Conservation (phyloP, 2,113 vertebrate genomes). For the Symphodus melops region DNA sequence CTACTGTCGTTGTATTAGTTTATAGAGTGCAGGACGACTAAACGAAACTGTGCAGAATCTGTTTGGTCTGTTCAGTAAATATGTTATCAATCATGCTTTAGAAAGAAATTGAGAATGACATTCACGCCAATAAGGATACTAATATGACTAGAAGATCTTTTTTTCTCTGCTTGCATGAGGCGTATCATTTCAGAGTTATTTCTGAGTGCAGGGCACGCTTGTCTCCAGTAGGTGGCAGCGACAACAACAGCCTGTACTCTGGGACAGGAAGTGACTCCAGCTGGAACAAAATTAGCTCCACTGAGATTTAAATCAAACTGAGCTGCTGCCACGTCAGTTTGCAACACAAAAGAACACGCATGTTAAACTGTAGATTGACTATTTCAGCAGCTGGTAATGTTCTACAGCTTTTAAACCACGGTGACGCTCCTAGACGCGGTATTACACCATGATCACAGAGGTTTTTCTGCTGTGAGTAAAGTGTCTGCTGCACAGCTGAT, state of each 20-base stretch:
- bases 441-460: neutral
- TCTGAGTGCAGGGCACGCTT: conserved; percentile 23
- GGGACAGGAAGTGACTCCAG: conserved; percentile 59
- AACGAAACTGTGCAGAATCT: no score
- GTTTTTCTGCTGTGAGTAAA: neutral
- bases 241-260: neutral
- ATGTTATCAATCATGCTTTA: neutral
- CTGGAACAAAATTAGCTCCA: conserved; percentile 47
- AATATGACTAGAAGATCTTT: neutral
- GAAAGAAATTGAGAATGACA: no score
- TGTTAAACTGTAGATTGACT: neutral
- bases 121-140: no score
- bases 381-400: neutral
- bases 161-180: neutral
- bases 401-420: neutral
- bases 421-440: neutral
- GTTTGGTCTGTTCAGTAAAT: no score
- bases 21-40: no score
- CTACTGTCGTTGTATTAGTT: no score
- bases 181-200: neutral
- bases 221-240: conserved; percentile 69
- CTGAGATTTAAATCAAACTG: conserved; percentile 56
- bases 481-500: neutral
- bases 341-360: neutral
- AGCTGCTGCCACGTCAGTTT: conserved; percentile 58